Percentiles rank a stretch among this genome's conserved stretches.
These are phyloP conservation scores for Drosophila kanapiae DNA, from an alignment of 1,140 invertebrate species.

Conservation along the genomic window DNA sequence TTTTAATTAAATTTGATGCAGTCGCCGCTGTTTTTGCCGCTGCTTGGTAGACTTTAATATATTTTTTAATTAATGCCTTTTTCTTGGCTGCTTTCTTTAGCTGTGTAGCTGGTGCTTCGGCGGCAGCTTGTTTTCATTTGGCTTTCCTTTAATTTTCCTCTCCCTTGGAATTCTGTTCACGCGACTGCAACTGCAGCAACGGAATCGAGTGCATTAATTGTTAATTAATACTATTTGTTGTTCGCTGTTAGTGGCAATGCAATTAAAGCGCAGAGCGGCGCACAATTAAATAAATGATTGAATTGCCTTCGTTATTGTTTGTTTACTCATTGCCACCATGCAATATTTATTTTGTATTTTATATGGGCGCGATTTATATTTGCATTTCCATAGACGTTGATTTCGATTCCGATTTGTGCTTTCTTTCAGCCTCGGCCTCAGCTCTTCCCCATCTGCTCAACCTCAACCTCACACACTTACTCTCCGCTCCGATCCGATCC, in stretches of 20 bases:
- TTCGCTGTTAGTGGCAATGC: constrained; percentile 47
- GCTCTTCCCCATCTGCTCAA: constrained; percentile 32
- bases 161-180: constrained; percentile 31
- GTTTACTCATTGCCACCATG: constrained; percentile 40
- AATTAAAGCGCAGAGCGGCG: constrained; percentile 72
- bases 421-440: constrained; percentile 16
- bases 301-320: constrained; percentile 61
- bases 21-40: constrained; percentile 4
- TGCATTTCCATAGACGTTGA: constrained; percentile 37
- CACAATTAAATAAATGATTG: constrained; percentile 73
- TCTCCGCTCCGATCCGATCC: background rate
- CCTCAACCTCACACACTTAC: background rate
- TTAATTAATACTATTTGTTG: constrained; percentile 74
- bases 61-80: constrained; percentile 80
- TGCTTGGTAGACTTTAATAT: constrained; percentile 52
- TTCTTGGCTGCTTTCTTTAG: constrained; percentile 65
- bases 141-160: constrained; percentile 3
- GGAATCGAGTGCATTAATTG: constrained; percentile 68
- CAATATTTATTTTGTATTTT: constrained; percentile 35
- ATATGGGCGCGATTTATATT: constrained; percentile 45
- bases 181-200: constrained; percentile 38
- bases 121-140: constrained; percentile 25
- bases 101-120: constrained; percentile 5
- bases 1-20: constrained; percentile 73
- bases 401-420: constrained; percentile 6